Conservation (phyloP, 2,113 vertebrate genomes). For the Odontophorus gujanensis region DNA sequence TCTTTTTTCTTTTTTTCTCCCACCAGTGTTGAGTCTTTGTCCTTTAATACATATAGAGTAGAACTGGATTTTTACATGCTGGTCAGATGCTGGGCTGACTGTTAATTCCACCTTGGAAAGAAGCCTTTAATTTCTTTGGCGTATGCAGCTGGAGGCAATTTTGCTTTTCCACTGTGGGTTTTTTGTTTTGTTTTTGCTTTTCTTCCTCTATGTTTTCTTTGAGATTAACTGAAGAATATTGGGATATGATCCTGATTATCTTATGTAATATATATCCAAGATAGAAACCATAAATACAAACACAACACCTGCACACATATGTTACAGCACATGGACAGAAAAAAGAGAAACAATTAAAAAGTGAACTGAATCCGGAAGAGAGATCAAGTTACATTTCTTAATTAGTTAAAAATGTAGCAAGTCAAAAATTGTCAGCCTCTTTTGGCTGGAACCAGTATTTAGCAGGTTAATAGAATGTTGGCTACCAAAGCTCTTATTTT, state of each 20-base stretch:
- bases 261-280: background rate
- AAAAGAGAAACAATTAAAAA: constrained; percentile 33
- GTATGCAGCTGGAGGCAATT: background rate
- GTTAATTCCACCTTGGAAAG: background rate
- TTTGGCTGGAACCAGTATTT: background rate
- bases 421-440: background rate
- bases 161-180: background rate
- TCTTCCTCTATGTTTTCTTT: background rate
- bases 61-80: background rate
- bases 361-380: background rate
- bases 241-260: background rate
- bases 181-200: background rate
- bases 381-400: background rate
- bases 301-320: background rate
- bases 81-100: background rate
- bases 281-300: background rate
- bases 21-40: background rate
- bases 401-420: background rate
- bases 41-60: background rate
- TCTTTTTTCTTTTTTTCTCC: background rate
- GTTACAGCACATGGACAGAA: background rate
- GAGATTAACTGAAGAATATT: background rate
- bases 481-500: background rate
- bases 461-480: background rate
- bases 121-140: constrained; percentile 3